Conservation (phyloP, 1,140 invertebrate genomes). For the Arctopsyche grandis region DNA sequence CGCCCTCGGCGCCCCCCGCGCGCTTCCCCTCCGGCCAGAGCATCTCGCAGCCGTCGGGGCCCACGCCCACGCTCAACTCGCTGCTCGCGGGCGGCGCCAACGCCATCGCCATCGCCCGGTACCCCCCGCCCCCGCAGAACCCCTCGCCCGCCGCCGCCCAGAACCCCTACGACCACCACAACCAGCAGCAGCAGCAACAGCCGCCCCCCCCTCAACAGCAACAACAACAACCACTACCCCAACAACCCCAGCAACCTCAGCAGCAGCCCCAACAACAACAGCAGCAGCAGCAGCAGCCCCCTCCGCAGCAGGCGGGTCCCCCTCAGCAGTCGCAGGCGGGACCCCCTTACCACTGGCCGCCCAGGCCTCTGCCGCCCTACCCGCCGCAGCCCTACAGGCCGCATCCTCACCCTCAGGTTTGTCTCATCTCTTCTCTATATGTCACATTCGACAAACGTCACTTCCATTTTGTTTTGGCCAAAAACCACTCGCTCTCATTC, state of each 20-base stretch:
- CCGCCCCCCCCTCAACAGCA: constrained; percentile 65
- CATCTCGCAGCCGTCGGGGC: constrained; percentile 81
- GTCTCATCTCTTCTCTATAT: not conserved
- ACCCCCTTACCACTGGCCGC: constrained; percentile 62
- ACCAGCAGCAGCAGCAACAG: constrained; percentile 67
- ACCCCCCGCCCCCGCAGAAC: constrained; percentile 60
- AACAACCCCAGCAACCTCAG: constrained; percentile 66
- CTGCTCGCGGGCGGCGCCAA: constrained; percentile 80
- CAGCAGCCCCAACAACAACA: constrained; percentile 66
- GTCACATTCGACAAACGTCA: too few species aligned
- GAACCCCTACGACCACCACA: constrained; percentile 57
- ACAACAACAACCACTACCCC: constrained; percentile 64
- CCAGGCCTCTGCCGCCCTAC: constrained; percentile 61
- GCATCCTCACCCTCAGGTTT: constrained; percentile 51
- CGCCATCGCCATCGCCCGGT: constrained; percentile 62
- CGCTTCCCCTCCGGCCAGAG: constrained; percentile 73
- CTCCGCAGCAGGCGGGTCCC: constrained; percentile 62
- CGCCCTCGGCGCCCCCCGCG: constrained; percentile 59
- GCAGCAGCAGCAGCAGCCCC: constrained; percentile 62
- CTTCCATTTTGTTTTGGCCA: too few species aligned
- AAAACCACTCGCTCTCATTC: too few species aligned
- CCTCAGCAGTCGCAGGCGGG: constrained; percentile 61
- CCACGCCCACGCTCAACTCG: constrained; percentile 91
- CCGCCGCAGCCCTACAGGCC: constrained; percentile 66
- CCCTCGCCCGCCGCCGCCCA: constrained; percentile 58